Evolutionary conservation across 1,140 invertebrate species (phyloP), one percentile per base, ranked within the genome.

Genomic region (Tribolium madens): DNA sequence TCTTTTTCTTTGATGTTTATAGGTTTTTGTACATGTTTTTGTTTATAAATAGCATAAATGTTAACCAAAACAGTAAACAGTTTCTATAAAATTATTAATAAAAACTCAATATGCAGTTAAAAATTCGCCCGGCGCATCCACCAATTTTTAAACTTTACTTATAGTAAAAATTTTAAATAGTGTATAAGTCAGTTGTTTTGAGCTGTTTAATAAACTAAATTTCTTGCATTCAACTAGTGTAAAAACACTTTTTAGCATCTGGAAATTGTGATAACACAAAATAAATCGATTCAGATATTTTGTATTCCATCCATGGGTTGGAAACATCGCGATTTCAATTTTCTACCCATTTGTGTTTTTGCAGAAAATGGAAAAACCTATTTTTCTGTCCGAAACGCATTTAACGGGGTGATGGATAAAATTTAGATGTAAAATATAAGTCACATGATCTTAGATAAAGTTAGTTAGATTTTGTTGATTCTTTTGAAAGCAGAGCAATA

Each of bases 241-340:
- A n/a, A n/a, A n/a, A 26, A 2, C 21, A 3, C 21, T 26, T 26
- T 26, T 4, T 3, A 26, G 47, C 4, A 2, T 50, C 12, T 9
- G 3, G 12, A 14, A 50, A 15, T 50, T 50, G 12, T 50, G 12
- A 50, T 6, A 50, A n/a, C 5, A 9, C 46, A 42, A 42, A 7
- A n/a, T 42, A 4, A 42, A 42, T 42, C 36, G 36, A 42, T 42
- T 1, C 2, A 50, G 48, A 15, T 50, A 26, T 64, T 64, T 64
- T 14, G 36, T 64, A 64, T 64, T 64, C 26, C 7, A 17, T 17
- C 52, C 15, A n/a, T 9, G 52, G 14, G 52, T 26, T 26, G 6
- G 36, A 33, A 64, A 64, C 26, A 18, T 57, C 52, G 52, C 52
- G 52, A 64, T 64, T 64, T 33, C 57, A 64, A 64, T 64, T 64